A percentile compares a stretch with the other conserved stretches of the same genome.
Conservation (phyloP, 2,888 invertebrate species). For the Acleris laterana region DNA sequence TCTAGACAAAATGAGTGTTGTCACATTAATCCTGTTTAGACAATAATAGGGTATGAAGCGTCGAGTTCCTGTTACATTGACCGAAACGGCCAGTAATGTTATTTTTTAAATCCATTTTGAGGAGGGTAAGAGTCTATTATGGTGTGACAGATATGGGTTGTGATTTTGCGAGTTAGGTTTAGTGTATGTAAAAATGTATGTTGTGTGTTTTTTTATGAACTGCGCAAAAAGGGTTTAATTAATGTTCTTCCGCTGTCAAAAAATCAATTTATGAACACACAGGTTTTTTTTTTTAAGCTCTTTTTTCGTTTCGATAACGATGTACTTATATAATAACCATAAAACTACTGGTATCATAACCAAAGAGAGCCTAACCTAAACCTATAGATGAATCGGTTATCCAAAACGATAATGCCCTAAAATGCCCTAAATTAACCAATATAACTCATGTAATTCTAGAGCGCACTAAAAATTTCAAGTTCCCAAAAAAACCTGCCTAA, state of each 20-base stretch:
- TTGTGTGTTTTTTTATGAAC: background rate
- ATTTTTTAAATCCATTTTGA: conserved; percentile 41
- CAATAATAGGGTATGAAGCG: conserved; percentile 36
- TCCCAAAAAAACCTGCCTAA: conserved; percentile 6
- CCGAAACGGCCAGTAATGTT: conserved; percentile 38
- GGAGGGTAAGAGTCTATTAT: conserved; percentile 41
- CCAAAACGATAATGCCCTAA: too few species aligned
- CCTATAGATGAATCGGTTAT: too few species aligned
- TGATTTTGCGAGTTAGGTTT: conserved; percentile 32
- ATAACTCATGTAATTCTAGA: background rate
- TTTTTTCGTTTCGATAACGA: too few species aligned
- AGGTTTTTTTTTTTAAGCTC: too few species aligned
- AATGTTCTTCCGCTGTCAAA: too few species aligned
- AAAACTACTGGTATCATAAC: too few species aligned
- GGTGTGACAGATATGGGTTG: conserved; percentile 36
- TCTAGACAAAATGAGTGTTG: conserved; percentile 35
- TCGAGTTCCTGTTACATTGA: conserved; percentile 33
- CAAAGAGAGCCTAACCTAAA: too few species aligned
- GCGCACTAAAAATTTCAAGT: background rate
- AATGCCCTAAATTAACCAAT: too few species aligned
- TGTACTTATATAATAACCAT: too few species aligned
- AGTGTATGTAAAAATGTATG: background rate
- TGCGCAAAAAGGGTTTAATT: background rate
- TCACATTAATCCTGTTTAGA: conserved; percentile 36
- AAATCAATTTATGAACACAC: too few species aligned